Evolutionary conservation across 2,113 vertebrate genomes (phyloP), one percentile per base, ranked within the genome.

Genomic region (Pelecanus crispus): DNA sequence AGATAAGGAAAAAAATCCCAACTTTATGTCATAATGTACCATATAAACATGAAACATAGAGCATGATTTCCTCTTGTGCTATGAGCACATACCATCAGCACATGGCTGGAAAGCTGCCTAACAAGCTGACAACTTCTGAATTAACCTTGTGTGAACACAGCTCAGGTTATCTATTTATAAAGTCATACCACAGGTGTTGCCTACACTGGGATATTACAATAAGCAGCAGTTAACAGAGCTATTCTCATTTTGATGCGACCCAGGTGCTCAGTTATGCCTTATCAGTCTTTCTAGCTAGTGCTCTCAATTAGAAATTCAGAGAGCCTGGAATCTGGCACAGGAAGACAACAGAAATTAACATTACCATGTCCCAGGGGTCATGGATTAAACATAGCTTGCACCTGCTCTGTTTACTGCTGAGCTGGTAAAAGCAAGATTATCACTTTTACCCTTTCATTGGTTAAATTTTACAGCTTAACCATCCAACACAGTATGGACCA

Each of bases 381-480:
- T 86, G 91, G 94, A 96, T 95, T 92, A 96, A 94, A 84, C 94
- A 95, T 75, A 91, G 40, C 36, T 85, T 86, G 88, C 95, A 95
- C 96, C 92, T 97, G 94, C 88, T 88, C 87, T 90, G 79, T 73
- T 95, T 91, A 81, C 86, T 89, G 91, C 94, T 94, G 92, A 94
- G 88, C 85, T 96, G 82, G 55, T 63, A 95, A 91, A 94, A 95
- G 34, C 82, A 88, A 81, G 62, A 79, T 87, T 90, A 83, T 31
- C 38, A 86, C 55, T 91, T 87, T 71, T 67, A 70, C 28, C 59
- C 55, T 90, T 86, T 49, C 38, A 22, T 32, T 75, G 36, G 61
- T 86, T 86, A 62, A 58, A 90, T 91, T 70, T 68, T 61, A 62
- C 49, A 70, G 36, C 12, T 79, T 74, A 86, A 52, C 49, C 65